Evolutionary conservation across 2,113 vertebrate genomes (phyloP), one percentile per base, ranked within the genome.

Genomic region (Prionailurus viverrinus): DNA sequence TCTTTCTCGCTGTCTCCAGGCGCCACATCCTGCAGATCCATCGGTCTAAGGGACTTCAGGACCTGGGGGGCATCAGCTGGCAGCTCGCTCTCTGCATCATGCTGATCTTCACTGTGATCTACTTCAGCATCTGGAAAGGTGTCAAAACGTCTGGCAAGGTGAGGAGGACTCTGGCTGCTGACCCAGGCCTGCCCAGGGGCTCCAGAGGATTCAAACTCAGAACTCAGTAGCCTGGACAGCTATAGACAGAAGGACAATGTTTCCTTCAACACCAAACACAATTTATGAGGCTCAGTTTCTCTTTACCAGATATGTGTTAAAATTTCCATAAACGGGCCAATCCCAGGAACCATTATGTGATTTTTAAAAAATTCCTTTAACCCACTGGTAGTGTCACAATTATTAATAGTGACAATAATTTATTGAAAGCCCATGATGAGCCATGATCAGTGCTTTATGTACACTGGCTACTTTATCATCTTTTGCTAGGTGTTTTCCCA

Each of bases 101-200:
- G 98, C 98, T 99, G 84, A 99, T 99, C 99, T 99, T 99, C 98
- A 99, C 99, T 88, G 97, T 99, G 0, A 99, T 99, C 97, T 99
- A 99, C 99, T 99, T 99, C 98, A 99, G 99, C 98, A 99, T 99
- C 99, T 99, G 99, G 99, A 99, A 99, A 98, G 99, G 99, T 66
- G 99, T 99, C 98, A 99, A 99, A 99, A 99, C 99, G 87, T 99
- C 99, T 95, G 99, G 99, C 98, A 99, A 99, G 99, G 99, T 99
- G 95, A 99, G 95, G 96, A 78, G 19, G 58, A 94, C 91, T 69
- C 89, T 83, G 68, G 61, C 36, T 74, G 39, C 58, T 45, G 87
- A 68, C 16, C 33, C 81, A 55, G 65, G 12, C 84, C 66, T 58
- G 63, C 58, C 33, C 21, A 23, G 31, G 65, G 51, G 25, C 39